Evolutionary conservation across 2,113 vertebrate genomes (phyloP), one percentile per base, ranked within the genome.

Genomic region (Upupa epops): DNA sequence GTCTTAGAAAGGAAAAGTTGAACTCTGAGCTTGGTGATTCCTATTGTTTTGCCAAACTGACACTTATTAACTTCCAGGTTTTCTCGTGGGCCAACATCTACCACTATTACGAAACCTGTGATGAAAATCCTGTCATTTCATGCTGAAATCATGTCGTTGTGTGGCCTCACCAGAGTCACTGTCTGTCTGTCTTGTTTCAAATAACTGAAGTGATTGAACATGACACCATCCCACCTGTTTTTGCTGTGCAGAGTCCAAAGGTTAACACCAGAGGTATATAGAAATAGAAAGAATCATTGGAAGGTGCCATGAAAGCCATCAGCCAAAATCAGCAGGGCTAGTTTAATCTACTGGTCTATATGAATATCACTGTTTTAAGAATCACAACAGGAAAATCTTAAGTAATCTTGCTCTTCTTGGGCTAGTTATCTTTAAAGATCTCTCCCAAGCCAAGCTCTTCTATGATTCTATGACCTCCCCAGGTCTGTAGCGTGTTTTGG

Each of bases 121-220:
- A 40, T 5, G 2, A 55, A 78, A 74, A 16, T 70, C 25, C 31
- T 46, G 13, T 21, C 31, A 42, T 42, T 15, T 42, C 40, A 42
- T 42, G 40, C 40, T 42, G 11, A 19, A 16, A 17, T 55, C 22
- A 4, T 13, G 60, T 13, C 0, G 0, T 63, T 36, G 25, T n/a
- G 12, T 51, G 11, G 42, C 54, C 17, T 68, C 70, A 48, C n/a
- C 21, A 58, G 52, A 37, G 29, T 16, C 26, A 46, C 10, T 6
- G 11, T 36, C 25, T 7, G 25, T n/a, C n/a, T n/a, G 18, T 64
- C 48, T 66, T 66, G 14, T 5, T 70, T 74, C 26, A 91, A 54
- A 25, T 74, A 71, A 58, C 52, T 28, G 31, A 61, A 36, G 17
- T 48, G 68, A 18, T 46, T 45, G 56, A 78, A 45, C 26, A 6